phyloP scores from a whole-genome alignment of 2,888 invertebrate genomes.

The Yponomeuta evonymella region DNA sequence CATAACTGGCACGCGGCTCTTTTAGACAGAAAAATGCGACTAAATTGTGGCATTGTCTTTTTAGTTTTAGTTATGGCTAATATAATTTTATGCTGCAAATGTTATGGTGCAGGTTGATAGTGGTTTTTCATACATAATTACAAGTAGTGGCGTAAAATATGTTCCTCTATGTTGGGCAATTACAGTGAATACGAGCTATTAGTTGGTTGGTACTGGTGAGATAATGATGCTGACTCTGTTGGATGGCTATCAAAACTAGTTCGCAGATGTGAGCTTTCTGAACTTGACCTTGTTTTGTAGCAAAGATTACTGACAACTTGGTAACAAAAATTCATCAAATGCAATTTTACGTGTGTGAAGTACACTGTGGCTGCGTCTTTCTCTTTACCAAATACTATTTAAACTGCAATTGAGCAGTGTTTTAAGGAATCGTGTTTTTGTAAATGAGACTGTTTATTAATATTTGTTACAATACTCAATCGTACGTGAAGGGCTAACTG shows the following conservation, averaged over 20 bases:
- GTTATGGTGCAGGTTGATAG: not conserved
- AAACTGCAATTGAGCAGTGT: too few relatives aligned
- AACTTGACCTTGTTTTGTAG: not conserved
- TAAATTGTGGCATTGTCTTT: not conserved
- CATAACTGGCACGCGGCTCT: not conserved
- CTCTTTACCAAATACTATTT: too few relatives aligned
- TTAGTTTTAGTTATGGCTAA: not conserved
- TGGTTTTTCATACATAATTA: not conserved
- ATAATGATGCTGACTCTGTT: not conserved
- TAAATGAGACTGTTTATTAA: too few relatives aligned
- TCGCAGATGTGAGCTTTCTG: not conserved
- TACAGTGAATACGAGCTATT: not conserved
- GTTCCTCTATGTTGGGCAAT: not conserved
- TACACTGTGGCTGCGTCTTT: too few relatives aligned
- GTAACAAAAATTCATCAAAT: not conserved
- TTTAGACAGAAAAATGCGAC: not conserved
- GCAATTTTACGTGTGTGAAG: too few relatives aligned
- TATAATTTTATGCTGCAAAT: not conserved
- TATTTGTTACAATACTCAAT: too few relatives aligned
- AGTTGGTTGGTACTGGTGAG: not conserved
- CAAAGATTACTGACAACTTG: not conserved
- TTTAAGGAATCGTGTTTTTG: too few relatives aligned
- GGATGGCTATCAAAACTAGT: not conserved
- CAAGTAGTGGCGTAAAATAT: not conserved
- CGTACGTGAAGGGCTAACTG: too few relatives aligned